Evolutionary conservation across 2,888 invertebrate species (phyloP).

Genomic region (Kryphioiulus occultus): DNA sequence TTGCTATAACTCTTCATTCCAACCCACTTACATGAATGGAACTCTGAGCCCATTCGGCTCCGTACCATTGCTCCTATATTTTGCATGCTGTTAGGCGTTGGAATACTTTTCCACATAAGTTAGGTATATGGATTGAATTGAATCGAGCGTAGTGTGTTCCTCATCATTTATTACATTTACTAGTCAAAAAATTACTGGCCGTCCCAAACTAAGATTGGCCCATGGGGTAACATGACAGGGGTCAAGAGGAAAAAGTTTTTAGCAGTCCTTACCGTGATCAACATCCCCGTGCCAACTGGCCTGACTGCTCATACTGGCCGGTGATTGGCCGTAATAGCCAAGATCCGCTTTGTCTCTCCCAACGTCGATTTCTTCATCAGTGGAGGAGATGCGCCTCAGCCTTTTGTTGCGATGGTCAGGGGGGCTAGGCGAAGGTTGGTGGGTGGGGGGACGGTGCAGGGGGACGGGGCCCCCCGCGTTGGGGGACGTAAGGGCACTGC

Average conservation of each 20-base stretch:
- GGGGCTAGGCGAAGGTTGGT: slow-evolving; percentile 61
- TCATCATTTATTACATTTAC: neutral
- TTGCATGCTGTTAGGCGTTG: too few species aligned
- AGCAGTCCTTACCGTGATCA: slow-evolving; percentile 63
- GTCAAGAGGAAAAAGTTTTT: neutral
- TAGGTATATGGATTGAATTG: too few species aligned
- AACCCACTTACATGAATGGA: too few species aligned
- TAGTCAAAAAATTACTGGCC: neutral
- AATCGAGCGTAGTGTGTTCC: too few species aligned
- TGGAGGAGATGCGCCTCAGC: slow-evolving; percentile 66
- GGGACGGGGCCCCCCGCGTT: slow-evolving; percentile 45
- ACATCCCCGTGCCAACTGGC: slow-evolving; percentile 67
- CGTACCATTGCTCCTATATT: too few species aligned
- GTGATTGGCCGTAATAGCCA: slow-evolving; percentile 67
- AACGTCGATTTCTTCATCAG: slow-evolving; percentile 67
- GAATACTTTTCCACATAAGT: too few species aligned
- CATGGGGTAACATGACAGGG: neutral
- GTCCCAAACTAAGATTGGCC: neutral
- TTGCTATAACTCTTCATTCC: too few species aligned
- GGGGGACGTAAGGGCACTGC: slow-evolving; percentile 52
- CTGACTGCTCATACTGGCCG: slow-evolving; percentile 65
- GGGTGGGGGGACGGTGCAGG: slow-evolving; percentile 43
- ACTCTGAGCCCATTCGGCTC: too few species aligned
- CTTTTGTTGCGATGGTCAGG: slow-evolving; percentile 67
- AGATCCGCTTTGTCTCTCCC: slow-evolving; percentile 64